Base-by-base conservation (phyloP, 2,113 vertebrate genomes). In the Budorcas taxicolor region DNA sequence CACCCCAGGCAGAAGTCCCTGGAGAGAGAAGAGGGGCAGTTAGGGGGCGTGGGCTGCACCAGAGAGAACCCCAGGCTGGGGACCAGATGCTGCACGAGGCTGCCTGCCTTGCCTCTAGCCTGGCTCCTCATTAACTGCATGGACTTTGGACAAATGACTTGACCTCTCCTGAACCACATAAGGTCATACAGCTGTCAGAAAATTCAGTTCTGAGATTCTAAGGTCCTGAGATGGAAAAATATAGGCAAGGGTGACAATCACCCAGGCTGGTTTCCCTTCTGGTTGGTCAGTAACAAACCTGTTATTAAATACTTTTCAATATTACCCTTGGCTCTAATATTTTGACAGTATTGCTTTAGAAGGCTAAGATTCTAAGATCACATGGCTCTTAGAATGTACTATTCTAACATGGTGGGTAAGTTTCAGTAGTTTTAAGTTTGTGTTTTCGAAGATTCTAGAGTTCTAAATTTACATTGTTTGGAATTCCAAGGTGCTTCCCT, bases 1-100 rank as follows among this genome's bases (percentile, higher is more conserved):
- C 97, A 0, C 93, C 95, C 98, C 98, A 98, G 19, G 92, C 93
- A 71, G 98, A 91, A 36, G 97, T 83, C 19, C 97, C 98, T 98
- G 78, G 36, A 87, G 76, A 87, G 43, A 62, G n/a, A 47, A 50
- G 45, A 93, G 95, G 53, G 83, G 74, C 31, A 62, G 57, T 52
- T 60, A 57, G 90, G 57, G 78, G 50, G n/a, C 47, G 0, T 2
- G 33, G 47, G 43, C 33, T 9, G 31, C 16, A 6, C 13, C 9
- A 12, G 64, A 21, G 33, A 67, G 89, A 64, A 64, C 23, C 64
- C 6, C 3, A 25, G 81, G 57, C 33, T 60, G 43, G 82, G 7
- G 29, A 6, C 5, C 7, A 8, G 57, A 27, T 25, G 6, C 23
- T 15, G 31, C 0, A 52, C 36, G 71, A 31, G 50, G 25, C 23